phyloP scores from a whole-genome alignment of 2,797 vertebrate genomes.

The Orientallactaga sibirica region DNA sequence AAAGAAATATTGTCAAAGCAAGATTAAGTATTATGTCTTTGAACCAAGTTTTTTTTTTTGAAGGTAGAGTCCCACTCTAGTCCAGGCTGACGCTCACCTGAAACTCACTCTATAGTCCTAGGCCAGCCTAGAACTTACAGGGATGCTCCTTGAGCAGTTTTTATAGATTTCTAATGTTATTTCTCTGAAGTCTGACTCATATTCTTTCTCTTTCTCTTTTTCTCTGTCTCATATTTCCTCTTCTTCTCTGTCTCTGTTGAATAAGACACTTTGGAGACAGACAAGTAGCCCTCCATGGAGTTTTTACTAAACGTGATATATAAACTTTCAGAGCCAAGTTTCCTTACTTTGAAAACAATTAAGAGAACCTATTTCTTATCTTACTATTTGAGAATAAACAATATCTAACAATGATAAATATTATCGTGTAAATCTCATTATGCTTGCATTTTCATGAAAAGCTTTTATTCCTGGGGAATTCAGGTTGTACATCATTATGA shows the following conservation, averaged over 20 bases:
- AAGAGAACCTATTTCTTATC: neutral
- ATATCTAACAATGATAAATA: neutral
- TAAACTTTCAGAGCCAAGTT: neutral
- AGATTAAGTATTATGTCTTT: neutral
- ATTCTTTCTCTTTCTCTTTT: neutral
- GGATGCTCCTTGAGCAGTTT: too few species aligned
- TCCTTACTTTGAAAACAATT: neutral
- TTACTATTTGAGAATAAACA: neutral
- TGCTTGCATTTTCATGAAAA: neutral
- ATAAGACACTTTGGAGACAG: neutral
- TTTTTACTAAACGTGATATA: slow-evolving; percentile 27
- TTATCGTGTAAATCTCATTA: neutral
- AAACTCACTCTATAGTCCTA: too few species aligned
- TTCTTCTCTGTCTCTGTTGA: neutral
- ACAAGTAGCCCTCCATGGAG: neutral
- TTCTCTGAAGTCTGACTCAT: neutral
- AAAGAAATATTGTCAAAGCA: neutral
- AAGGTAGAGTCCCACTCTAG: too few species aligned
- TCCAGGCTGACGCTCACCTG: too few species aligned
- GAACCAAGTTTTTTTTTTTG: too few species aligned
- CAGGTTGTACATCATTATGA: neutral
- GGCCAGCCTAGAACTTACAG: too few species aligned
- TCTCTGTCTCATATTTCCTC: neutral
- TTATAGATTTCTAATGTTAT: neutral
- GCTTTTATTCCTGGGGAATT: slow-evolving; percentile 24